Evolutionary conservation across 2,888 invertebrate genomes (phyloP), one percentile per base, ranked within the genome.

Genomic region (Drosophila merina): DNA sequence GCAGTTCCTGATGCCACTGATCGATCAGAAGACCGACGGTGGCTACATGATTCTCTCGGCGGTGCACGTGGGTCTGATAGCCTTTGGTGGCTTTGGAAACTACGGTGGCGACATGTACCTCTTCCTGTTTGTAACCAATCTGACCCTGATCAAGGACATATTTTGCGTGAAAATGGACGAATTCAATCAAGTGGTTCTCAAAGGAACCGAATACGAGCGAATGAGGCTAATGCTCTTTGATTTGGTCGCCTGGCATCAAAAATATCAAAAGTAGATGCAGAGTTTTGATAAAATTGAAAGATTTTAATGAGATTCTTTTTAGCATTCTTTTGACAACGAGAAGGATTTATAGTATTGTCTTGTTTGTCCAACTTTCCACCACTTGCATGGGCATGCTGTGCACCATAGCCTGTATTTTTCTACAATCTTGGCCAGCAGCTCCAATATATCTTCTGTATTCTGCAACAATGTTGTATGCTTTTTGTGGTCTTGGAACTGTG

Each of bases 51-150:
- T 79, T 1, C 31, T 84, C 28, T 26, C 59, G 0, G 5, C 7
- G 0, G 8, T 74, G 0, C 89, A 89, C 12, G n/a, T 58, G 0
- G 30, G 40, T 0, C 55, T 75, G 0, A 12, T 85, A 0, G 1
- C 7, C 3, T 57, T 88, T 28, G 89, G 87, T 0, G 73, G 59
- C 0, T 79, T 89, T 49, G 89, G 89, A 0, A 88, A 89, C 14
- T 89, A 82, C 54, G 79, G 79, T 0, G 77, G 70, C 0, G 89
- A 89, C 25, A 84, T 88, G 86, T 86, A 73, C 14, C 52, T 88
- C 4, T 88, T 89, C 31, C n/a, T 77, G 0, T 80, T 74, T 3
- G 71, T 86, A 8, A 44, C 64, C 5, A 79, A 88, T 48, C 67
- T 89, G 3, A 83, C 88, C 0, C 40, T 89, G 4, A 50, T 81